Base-by-base conservation (phyloP, 2,888 invertebrate genomes). In the Tubulanus polymorphus region DNA sequence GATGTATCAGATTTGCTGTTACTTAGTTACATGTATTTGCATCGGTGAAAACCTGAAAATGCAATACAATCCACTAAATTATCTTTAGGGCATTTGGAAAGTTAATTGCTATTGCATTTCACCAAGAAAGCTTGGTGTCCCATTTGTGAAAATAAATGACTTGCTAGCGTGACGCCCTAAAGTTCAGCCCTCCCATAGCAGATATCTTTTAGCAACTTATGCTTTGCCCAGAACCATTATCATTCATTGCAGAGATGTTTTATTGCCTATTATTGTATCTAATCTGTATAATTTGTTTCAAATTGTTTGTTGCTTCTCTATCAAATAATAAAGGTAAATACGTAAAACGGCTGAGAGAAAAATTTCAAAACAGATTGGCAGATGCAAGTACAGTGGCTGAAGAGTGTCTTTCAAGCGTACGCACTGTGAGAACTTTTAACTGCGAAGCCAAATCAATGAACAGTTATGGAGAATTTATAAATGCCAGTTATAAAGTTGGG, bases 291-390 rank as follows among this genome's bases (percentile, higher is more conserved):
- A 49, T 12, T 37, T 49, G 15, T n/a, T 46, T n/a, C 46, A 37
- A 49, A 10, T n/a, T 15, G 32, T 49, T 37, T 18, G 49, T 37
- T 37, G 15, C 15, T 8, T 12, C 10, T 15, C 12, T 37, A 49
- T n/a, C n/a, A n/a, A n/a, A n/a, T 52, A 5, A 53, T 62, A 5
- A 55, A 74, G 74, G 74, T 15, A 67, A 63, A 53, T 73, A 66
- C 65, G 69, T 77, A 57, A 71, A 71, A 60, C 71, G 65, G 25
- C 56, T 75, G 37, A 61, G 69, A 1, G 66, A 76, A 54, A 53
- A 67, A n/a, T 76, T 76, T 48, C 77, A 77, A 55, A 75, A 76
- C 56, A 57, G 70, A 29, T 63, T 77, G 20, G 77, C 74, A 5
- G 73, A 74, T 53, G 75, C 74, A 0, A 72, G 74, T 15, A 73